Evolutionary conservation across 2,797 vertebrate genomes (phyloP), one percentile per base, ranked within the genome.

Genomic region (Semotilus atromaculatus): DNA sequence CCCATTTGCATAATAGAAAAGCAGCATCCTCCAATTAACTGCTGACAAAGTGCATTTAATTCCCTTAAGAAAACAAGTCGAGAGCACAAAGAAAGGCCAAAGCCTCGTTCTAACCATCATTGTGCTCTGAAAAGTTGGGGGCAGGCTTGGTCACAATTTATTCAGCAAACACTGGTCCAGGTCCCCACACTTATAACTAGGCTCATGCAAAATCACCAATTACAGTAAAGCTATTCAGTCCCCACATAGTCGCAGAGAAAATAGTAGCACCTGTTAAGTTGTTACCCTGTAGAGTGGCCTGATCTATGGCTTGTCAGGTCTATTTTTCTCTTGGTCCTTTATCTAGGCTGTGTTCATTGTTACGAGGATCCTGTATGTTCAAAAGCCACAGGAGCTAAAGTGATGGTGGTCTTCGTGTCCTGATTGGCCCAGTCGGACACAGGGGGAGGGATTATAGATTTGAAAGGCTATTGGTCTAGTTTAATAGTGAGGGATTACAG

Each of bases 1-100:
- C 80, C 51, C 80, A 92, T 94, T 94, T 93, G 88, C 93, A 94
- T 94, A 68, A 91, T 80, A 95, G 93, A 92, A 87, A 89, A 86
- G 88, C 89, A 58, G 83, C 73, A 60, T 87, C 83, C 85, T 87
- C 92, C 93, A 95, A 95, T 95, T 95, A 95, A 91, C 90, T 91
- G 88, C 81, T 87, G 93, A 93, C 92, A 91, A 91, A 90, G 92
- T 92, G 92, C 90, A 89, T 88, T 62, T 82, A 90, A 91, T 88
- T 90, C 87, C 53, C 80, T 87, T 88, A 83, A 89, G 91, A 89
- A 93, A 94, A 94, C 91, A 93, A 7, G 76, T 78, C 18, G 78
- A 85, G 89, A 89, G 89, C 91, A 92, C 91, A 93, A 93, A 91
- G 92, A 77, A 64, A 89, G 90, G 86, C 89, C 86, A 89, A 92